These are phyloP conservation scores for Nysson spinosus DNA, from an alignment of 2,888 invertebrate genomes.

Conservation along the genomic window DNA sequence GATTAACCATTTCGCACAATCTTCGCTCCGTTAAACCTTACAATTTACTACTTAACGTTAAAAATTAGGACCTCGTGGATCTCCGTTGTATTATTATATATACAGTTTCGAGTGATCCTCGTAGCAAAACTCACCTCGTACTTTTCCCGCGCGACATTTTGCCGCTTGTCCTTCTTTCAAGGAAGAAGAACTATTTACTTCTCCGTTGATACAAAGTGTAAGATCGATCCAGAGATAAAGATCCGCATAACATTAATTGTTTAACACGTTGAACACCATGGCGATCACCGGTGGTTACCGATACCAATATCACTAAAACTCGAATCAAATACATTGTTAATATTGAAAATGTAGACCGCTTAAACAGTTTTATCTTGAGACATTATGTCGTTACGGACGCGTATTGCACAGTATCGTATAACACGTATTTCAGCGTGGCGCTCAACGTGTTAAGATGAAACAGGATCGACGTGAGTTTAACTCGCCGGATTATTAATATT, in stretches of 20 bases:
- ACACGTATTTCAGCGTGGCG: too few relatives aligned
- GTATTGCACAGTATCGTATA: not conserved
- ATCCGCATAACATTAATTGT: too few relatives aligned
- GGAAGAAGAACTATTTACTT: not conserved
- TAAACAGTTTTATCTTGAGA: too few relatives aligned
- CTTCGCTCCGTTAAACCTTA: slow-evolving; percentile 55
- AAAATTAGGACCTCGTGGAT: slow-evolving; percentile 40
- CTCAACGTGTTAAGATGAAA: too few relatives aligned
- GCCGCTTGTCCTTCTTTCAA: not conserved
- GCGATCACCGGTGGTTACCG: too few relatives aligned
- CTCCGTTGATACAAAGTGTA: too few relatives aligned
- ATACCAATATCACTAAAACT: too few relatives aligned
- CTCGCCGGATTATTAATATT: slow-evolving; percentile 13
- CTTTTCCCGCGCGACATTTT: not conserved
- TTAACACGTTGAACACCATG: too few relatives aligned
- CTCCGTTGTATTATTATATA: slow-evolving; percentile 40
- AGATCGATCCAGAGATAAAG: too few relatives aligned
- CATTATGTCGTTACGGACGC: too few relatives aligned
- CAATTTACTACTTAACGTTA: slow-evolving; percentile 57
- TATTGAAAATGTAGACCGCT: too few relatives aligned
- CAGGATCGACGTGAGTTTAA: slow-evolving; percentile 21
- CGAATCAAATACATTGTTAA: too few relatives aligned
- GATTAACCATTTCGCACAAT: slow-evolving; percentile 53
- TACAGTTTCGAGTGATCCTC: slow-evolving; percentile 35
- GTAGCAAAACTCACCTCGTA: slow-evolving; percentile 24